Conservation (phyloP, 1,140 invertebrate species). For the Temnothorax nylanderi region DNA sequence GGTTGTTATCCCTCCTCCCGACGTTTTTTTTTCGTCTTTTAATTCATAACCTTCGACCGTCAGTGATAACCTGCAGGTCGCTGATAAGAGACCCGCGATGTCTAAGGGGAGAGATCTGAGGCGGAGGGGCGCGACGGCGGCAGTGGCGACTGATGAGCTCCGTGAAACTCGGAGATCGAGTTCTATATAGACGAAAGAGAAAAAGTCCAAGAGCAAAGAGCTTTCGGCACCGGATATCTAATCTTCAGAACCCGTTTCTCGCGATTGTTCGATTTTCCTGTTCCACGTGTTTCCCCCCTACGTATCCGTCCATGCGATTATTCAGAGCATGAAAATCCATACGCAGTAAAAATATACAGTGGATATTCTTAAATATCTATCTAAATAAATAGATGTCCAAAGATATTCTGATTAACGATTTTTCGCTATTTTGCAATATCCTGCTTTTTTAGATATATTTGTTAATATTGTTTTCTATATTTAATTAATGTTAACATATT, state of each 20-base stretch:
- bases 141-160: slow-evolving; percentile 37
- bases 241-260: slow-evolving; percentile 37
- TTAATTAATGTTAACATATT: slow-evolving; percentile 2
- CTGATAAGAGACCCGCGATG: slow-evolving; percentile 57
- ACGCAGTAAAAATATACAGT: background rate
- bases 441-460: background rate
- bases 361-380: background rate
- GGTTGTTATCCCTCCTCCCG: slow-evolving; percentile 54
- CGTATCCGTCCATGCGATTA: background rate
- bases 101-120: slow-evolving; percentile 20
- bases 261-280: slow-evolving; percentile 14
- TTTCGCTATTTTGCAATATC: background rate
- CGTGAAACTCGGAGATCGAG: slow-evolving; percentile 67
- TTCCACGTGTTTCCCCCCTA: background rate
- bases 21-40: slow-evolving; percentile 63
- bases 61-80: slow-evolving; percentile 67
- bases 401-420: background rate
- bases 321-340: background rate
- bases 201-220: slow-evolving; percentile 39
- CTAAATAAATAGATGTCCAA: background rate
- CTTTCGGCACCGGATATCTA: slow-evolving; percentile 42
- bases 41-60: slow-evolving; percentile 70
- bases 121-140: background rate
- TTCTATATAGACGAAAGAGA: slow-evolving; percentile 42
- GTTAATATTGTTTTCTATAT: background rate